Base-by-base conservation (phyloP, 2,113 vertebrate species). In the Tupaia tana region DNA sequence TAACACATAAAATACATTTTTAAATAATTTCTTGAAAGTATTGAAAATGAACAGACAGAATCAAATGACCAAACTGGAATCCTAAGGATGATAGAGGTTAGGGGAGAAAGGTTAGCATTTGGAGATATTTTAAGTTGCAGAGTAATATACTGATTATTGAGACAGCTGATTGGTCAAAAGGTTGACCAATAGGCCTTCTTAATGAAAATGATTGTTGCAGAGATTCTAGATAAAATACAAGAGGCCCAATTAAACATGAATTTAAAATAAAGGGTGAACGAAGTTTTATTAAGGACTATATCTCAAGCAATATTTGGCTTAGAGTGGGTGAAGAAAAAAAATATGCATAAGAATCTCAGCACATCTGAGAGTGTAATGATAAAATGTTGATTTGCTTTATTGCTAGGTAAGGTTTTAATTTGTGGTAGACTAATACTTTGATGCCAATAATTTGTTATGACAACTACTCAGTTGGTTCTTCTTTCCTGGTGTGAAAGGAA, bases 331-430 rank as follows among this genome's bases (percentile, higher is more conserved):
- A 71, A 71, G 54, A 16, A 22, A 92, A 74, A 87, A 92, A 87
- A 63, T 54, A 79, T 78, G 29, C 20, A n/a, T 24, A 29, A 58
- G 74, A 82, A 31, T 43, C 16, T 58, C 4, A 64, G 66, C 25
- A 69, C 54, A 95, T 89, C 83, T 94, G 90, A 14, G 8, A 31
- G 18, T 70, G 59, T 29, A 94, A 59, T 31, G 77, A 25, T 81
- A 77, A 71, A 71, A 75, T 85, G 31, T 67, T 67, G 90, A 80
- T 86, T 34, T 80, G 52, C 59, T 90, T 95, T 84, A 86, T 86
- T 75, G 59, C 61, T 89, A 13, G 16, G 79, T 73, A 91, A 92
- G 77, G 59, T 86, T 96, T 95, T 91, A 84, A 93, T 96, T 95
- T 89, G 29, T 77, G 63, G 52, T 90, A 77, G 64, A 90, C 67